Evolutionary conservation across 2,113 vertebrate genomes (phyloP), one percentile per base, ranked within the genome.

Genomic region (Cavia aperea): DNA sequence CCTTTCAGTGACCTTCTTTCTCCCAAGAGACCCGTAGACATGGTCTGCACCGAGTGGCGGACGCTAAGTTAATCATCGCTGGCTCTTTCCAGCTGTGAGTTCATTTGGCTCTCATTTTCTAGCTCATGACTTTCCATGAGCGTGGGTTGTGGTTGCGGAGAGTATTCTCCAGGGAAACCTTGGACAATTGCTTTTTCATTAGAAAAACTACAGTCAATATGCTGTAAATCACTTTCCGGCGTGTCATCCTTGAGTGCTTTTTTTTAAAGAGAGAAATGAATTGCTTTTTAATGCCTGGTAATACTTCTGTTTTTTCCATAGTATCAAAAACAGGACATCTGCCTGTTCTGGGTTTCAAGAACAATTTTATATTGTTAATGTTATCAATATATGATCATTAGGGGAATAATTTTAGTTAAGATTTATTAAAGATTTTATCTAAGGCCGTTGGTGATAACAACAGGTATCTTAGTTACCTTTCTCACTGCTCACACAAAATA

Each of bases 61-160:
- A 93, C 97, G 93, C 98, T 98, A 97, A 97, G 98, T 98, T 98
- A 97, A 98, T 98, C 97, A 95, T 94, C 96, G 96, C 97, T 96
- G 95, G 93, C 93, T 98, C 97, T 97, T 97, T 97, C 97, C 97
- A 98, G 97, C 97, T 98, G 98, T 95, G 96, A 97, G 97, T 97
- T 97, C 97, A 97, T 98, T 98, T 97, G 96, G 93, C 96, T 97
- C 96, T 98, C 96, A 97, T 98, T 98, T 98, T 96, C 97, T 96
- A 97, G 95, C 96, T 97, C 97, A 95, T 96, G 93, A 96, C 94
- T 97, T 96, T 96, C 96, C 94, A 65, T 21, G 73, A 96, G 94
- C 81, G 39, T 96, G 96, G 95, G 94, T 93, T 97, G 95, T 95
- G 90, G 95, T 93, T 96, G 93, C 91, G 60, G 73, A 96, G 94